phyloP scores from a whole-genome alignment of 2,888 invertebrate genomes.

The Lomographa bimaculata region DNA sequence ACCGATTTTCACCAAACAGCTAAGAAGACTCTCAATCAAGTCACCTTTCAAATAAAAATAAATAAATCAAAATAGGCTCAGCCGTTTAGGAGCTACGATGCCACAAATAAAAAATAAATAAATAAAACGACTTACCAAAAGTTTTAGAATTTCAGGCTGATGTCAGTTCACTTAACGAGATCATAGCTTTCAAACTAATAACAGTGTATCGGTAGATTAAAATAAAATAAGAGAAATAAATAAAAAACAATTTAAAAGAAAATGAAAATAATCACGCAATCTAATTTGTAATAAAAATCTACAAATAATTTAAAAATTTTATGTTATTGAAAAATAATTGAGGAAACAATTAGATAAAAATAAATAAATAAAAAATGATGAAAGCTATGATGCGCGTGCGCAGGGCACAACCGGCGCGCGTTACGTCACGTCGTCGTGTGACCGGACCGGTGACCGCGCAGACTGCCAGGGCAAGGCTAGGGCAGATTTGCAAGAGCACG shows the following conservation, averaged over 20 bases:
- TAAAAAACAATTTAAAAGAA: too few species aligned
- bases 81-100: too few species aligned
- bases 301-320: too few species aligned
- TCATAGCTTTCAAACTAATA: constrained; percentile 4
- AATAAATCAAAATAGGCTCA: too few species aligned
- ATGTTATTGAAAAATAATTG: background rate
- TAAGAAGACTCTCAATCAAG: too few species aligned
- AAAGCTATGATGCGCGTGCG: constrained; percentile 19
- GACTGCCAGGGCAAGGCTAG: background rate
- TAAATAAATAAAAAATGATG: background rate
- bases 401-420: constrained; percentile 11
- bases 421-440: constrained; percentile 23
- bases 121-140: constrained; percentile 5
- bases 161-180: background rate
- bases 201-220: background rate
- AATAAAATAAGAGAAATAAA: background rate
- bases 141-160: background rate
- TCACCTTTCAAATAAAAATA: too few species aligned
- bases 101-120: too few species aligned
- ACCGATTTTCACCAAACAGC: too few species aligned
- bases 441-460: background rate
- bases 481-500: constrained; percentile 2
- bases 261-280: background rate
- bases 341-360: too few species aligned
- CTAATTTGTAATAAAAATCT: background rate